Base-by-base conservation (phyloP, 2,888 invertebrate genomes). In the Apotomis betuletana region DNA sequence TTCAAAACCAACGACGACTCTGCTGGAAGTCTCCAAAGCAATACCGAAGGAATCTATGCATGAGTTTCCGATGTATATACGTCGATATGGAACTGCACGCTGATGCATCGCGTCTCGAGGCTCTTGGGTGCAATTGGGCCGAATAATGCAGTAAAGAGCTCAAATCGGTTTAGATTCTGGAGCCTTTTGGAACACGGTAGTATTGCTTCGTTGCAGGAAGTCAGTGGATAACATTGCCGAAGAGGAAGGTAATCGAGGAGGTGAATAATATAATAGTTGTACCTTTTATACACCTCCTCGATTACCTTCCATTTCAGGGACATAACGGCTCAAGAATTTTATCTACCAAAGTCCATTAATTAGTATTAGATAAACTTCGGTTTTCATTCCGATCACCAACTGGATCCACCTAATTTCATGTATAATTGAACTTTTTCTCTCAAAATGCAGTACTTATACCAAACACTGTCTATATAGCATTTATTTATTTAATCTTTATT, bases 81-180 rank as follows among this genome's bases (percentile, higher is more conserved):
- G 12, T n/a, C 49, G n/a, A 62, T 62, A n/a, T 36, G 6, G 36
- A 36, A 61, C 12, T 38, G 6, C 51, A 36, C 38, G 12, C n/a
- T 6, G 36, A 36, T 62, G 62, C 63, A 13, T 10, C 6, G 49
- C 59, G 3, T 44, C 61, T 41, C 6, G 44, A 59, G 15, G 38
- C 57, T 52, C 52, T 60, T 52, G 15, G 60, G 52, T 8, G 41
- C 52, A 41, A 60, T 41, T 51, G 44, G 52, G 59, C 60, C 3
- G 67, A 60, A 52, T 60, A 60, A 68, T 54, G 41, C 15, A n/a
- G 51, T 67, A 67, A 64, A 55, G 54, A 65, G 64, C 64, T 55
- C 44, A 54, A 55, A 55, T 44, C 44, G 55, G 55, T 55, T 54
- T 55, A 64, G 27, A 64, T 44, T 65, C 6, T 27, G 8, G 27